Evolutionary conservation across 37 sponge, comb jelly and placozoan genomes (phyloP).

Genomic region (Cliona cf. orientalis): DNA sequence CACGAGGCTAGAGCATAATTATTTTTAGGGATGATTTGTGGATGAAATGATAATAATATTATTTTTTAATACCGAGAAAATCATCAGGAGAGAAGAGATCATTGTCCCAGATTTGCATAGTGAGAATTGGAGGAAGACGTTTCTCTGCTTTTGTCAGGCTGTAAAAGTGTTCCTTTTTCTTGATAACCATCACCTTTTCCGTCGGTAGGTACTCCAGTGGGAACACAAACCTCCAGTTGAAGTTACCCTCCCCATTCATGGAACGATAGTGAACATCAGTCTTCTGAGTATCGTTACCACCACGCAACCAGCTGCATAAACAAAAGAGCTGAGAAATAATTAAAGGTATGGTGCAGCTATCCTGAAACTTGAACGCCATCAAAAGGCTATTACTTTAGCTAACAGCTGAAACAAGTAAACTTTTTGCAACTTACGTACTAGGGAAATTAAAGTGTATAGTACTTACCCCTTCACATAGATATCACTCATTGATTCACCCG

Average conservation of each 20-base stretch:
- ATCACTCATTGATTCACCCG: constrained; percentile 97
- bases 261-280: constrained; percentile 99
- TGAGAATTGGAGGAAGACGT: constrained; percentile 77
- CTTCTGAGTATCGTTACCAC: constrained; percentile 96
- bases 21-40: too few species aligned
- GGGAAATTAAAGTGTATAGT: background rate
- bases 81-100: constrained; percentile 98
- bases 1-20: too few species aligned
- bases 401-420: background rate
- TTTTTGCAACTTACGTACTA: background rate
- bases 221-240: constrained; percentile 98
- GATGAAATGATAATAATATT: too few species aligned
- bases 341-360: too few species aligned
- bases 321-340: background rate
- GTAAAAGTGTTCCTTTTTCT: constrained; percentile 98
- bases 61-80: constrained; percentile 93
- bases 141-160: constrained; percentile 91
- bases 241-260: constrained; percentile 99
- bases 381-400: background rate
- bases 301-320: constrained; percentile 84
- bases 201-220: constrained; percentile 92
- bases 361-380: too few species aligned
- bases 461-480: constrained; percentile 96
- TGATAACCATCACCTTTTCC: constrained; percentile 91
- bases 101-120: constrained; percentile 98